Evolutionary conservation across 2,113 vertebrate genomes (phyloP).

Genomic region (Campylorhamphus procurvoides): DNA sequence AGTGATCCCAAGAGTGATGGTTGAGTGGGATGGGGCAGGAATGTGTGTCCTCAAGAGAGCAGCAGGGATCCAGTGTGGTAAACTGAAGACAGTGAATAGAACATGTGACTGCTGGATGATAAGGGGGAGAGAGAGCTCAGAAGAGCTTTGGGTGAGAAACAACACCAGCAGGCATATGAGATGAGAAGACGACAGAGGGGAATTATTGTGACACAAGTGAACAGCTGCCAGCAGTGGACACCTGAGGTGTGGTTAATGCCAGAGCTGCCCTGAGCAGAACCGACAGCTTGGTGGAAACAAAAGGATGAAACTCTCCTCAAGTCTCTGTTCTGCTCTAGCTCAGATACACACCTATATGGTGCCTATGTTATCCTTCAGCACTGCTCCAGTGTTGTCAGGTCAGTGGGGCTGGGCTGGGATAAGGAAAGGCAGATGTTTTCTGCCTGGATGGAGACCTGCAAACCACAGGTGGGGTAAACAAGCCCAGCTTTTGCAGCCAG

Average conservation of each 20-base stretch:
- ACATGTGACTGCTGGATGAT: neutral
- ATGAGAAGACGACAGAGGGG: neutral
- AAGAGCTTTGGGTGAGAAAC: neutral
- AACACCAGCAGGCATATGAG: neutral
- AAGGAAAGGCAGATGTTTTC: neutral
- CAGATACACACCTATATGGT: neutral
- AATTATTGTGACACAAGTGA: neutral
- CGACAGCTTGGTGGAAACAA: neutral
- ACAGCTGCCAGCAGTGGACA: neutral
- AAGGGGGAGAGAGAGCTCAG: neutral
- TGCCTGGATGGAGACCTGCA: neutral
- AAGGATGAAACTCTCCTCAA: neutral
- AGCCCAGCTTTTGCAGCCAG: neutral
- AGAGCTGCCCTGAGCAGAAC: neutral
- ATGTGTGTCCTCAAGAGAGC: neutral
- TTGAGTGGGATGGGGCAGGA: neutral
- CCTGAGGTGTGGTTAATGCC: neutral
- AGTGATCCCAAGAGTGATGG: neutral
- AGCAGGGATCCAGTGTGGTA: neutral
- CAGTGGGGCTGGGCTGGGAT: neutral
- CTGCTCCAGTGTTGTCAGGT: neutral
- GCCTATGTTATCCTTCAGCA: neutral
- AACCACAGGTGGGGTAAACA: neutral
- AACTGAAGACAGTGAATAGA: neutral
- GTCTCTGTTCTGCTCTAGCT: neutral